A percentile compares a stretch with the other conserved stretches of the same genome.
Conservation (phyloP, 2,113 vertebrate species). For the Brachionichthys hirsutus region DNA sequence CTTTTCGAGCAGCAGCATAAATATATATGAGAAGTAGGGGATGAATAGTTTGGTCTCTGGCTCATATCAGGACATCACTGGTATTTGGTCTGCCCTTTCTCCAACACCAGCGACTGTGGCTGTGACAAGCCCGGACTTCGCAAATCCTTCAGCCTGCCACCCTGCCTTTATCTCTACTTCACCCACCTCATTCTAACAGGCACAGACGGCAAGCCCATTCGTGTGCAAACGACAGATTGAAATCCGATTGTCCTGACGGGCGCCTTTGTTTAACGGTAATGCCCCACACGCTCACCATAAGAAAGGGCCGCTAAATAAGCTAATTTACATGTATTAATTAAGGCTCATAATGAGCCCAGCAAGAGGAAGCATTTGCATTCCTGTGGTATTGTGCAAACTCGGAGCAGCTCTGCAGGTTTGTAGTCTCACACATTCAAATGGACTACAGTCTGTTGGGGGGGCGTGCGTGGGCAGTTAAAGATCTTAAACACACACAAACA, state of each 20-base stretch:
- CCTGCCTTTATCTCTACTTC: conserved; percentile 51
- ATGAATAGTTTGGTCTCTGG: not conserved
- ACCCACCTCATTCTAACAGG: conserved; percentile 42
- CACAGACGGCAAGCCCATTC: conserved; percentile 78
- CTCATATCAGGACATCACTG: conserved; percentile 24
- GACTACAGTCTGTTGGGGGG: conserved; percentile 44
- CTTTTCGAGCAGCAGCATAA: not conserved
- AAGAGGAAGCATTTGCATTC: conserved; percentile 73
- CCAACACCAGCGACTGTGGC: conserved; percentile 9
- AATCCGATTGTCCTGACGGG: conserved; percentile 69
- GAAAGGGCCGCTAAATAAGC: conserved; percentile 68
- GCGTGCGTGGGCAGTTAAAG: conserved; percentile 50
- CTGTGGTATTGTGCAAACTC: conserved; percentile 76
- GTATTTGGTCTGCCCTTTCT: conserved; percentile 32
- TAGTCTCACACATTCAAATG: conserved; percentile 48
- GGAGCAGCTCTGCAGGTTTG: conserved; percentile 47
- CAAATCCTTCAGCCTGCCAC: conserved; percentile 30
- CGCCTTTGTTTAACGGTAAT: conserved; percentile 65
- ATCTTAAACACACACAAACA: conserved; percentile 55
- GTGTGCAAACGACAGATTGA: conserved; percentile 77
- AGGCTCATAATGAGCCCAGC: conserved; percentile 76
- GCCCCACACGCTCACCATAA: conserved; percentile 52
- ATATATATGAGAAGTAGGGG: conserved; percentile 4
- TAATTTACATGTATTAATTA: conserved; percentile 82
- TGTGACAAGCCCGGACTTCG: conserved; percentile 22